A percentile compares a stretch with the other conserved stretches of the same genome.
Evolutionary conservation across 53 echinoderm and acorn worm genomes (phyloP).

Genomic region (Luidia sarsii): DNA sequence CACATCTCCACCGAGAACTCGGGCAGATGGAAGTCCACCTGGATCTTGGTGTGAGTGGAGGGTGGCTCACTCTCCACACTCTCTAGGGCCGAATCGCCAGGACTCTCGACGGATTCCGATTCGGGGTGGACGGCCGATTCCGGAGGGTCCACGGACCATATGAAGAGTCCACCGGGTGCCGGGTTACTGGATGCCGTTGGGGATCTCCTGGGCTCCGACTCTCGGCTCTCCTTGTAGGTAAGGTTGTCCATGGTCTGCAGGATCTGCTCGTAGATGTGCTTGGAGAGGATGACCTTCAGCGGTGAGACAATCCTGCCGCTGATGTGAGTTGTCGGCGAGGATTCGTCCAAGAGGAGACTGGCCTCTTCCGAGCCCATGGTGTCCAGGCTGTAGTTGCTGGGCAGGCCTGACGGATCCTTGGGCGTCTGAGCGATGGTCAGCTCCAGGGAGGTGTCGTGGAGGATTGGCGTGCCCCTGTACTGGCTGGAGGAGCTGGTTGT

Average conservation of each 20-base stretch:
- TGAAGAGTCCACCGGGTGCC: background rate
- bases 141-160: conserved; percentile 42
- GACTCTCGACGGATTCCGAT: background rate
- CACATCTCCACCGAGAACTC: conserved; percentile 81
- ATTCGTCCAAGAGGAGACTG: conserved; percentile 28
- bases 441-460: conserved; percentile 90
- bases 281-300: conserved; percentile 83
- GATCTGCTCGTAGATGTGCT: conserved; percentile 95
- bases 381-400: conserved; percentile 64
- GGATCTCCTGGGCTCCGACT: conserved; percentile 24
- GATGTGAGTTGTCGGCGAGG: conserved; percentile 41
- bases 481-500: conserved; percentile 19
- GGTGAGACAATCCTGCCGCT: conserved; percentile 80
- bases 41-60: conserved; percentile 64
- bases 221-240: conserved; percentile 66
- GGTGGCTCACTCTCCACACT: background rate
- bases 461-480: conserved; percentile 82
- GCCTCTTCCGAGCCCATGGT: conserved; percentile 44
- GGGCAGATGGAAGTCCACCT: conserved; percentile 91
- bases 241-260: conserved; percentile 93
- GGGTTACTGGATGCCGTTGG: conserved; percentile 9
- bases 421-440: conserved; percentile 74
- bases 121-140: background rate
- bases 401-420: conserved; percentile 23
- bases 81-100: conserved; percentile 4